phyloP scores from a whole-genome alignment of 2,113 vertebrate genomes.

The Pandion haliaetus region DNA sequence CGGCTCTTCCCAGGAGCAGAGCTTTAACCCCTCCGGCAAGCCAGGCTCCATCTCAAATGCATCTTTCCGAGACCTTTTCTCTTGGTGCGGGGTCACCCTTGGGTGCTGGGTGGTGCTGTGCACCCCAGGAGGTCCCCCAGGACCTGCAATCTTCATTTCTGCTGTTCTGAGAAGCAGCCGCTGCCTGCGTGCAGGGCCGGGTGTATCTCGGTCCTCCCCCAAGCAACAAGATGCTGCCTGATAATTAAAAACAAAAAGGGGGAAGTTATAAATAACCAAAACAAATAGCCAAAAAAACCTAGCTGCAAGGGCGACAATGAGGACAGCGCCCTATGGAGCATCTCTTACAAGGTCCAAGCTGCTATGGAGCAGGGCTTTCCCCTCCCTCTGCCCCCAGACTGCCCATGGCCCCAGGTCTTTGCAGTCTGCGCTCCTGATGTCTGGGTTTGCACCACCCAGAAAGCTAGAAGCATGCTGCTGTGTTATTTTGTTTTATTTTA shows the following conservation, averaged over 20 bases:
- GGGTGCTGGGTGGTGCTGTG: background rate
- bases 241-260: background rate
- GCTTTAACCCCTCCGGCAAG: background rate
- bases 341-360: accelerated
- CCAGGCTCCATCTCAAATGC: background rate
- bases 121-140: no score
- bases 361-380: accelerated
- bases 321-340: accelerated
- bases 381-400: background rate
- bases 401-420: background rate
- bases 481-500: background rate
- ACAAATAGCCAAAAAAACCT: background rate
- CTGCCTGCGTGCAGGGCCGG: background rate
- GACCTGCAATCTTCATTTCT: background rate
- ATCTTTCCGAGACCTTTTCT: background rate
- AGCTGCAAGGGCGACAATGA: background rate
- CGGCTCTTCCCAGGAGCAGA: background rate
- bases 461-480: background rate
- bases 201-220: background rate
- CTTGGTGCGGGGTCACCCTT: background rate
- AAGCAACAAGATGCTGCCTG: background rate
- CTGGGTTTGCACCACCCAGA: background rate
- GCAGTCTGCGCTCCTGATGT: background rate
- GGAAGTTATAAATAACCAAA: background rate
- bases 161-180: background rate